A percentile compares a stretch with the other conserved stretches of the same genome.
Conservation (phyloP, 2,888 invertebrate genomes). For the Pandemis heparana region DNA sequence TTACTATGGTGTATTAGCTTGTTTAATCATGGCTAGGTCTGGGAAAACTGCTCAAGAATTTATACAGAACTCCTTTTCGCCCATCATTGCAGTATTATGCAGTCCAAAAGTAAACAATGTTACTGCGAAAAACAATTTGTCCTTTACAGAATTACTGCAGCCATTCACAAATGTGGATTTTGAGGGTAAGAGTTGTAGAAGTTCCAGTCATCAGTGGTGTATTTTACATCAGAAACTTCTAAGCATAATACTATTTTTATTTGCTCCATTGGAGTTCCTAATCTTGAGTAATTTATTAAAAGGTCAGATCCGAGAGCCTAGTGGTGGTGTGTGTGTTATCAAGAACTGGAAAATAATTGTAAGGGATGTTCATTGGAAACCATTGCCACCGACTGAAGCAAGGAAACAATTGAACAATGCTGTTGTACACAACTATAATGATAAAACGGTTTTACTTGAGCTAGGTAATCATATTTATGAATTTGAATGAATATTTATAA, state of each 20-base stretch:
- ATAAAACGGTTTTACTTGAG: conserved; percentile 82
- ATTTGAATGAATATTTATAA: neutral
- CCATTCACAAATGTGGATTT: conserved; percentile 92
- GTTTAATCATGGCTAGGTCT: conserved; percentile 57
- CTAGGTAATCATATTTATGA: conserved; percentile 73
- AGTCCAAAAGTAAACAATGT: conserved; percentile 93
- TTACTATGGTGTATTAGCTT: conserved; percentile 6
- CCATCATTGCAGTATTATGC: conserved; percentile 94
- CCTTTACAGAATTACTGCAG: conserved; percentile 95
- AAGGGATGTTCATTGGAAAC: conserved; percentile 92
- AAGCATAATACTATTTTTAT: neutral
- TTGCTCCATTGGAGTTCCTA: neutral
- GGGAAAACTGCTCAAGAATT: conserved; percentile 91
- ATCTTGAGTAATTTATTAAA: conserved; percentile 44
- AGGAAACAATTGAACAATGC: conserved; percentile 94
- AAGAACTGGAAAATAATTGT: conserved; percentile 92
- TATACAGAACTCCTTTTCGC: conserved; percentile 95
- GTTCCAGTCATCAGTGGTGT: neutral
- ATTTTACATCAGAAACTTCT: neutral
- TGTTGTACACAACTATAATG: conserved; percentile 86
- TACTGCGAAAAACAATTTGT: conserved; percentile 95
- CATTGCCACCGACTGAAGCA: conserved; percentile 93
- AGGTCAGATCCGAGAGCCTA: conserved; percentile 95
- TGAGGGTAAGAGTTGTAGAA: conserved; percentile 64
- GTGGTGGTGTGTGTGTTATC: conserved; percentile 89